Evolutionary conservation across 2,888 invertebrate species (phyloP).

Genomic region (Caenorhabditis imperialis): DNA sequence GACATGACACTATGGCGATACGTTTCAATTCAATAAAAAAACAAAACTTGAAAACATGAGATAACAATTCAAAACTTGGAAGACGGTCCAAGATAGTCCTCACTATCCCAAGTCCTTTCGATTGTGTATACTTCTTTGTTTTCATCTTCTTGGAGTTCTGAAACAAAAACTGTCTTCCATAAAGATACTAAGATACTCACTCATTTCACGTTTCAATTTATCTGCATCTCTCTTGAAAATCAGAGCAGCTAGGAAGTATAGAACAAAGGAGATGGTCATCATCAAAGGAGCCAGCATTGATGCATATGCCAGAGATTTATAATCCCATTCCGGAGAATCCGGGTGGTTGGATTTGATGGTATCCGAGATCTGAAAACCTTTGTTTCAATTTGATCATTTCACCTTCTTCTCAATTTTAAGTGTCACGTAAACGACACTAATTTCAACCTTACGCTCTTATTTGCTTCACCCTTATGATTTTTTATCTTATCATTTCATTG

Average conservation of each 20-base stretch:
- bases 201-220: conserved; percentile 50
- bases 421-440: too few relatives aligned
- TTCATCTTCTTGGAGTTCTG: conserved; percentile 15
- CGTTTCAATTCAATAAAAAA: not conserved
- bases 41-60: conserved; percentile 1
- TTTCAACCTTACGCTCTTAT: not conserved
- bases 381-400: not conserved
- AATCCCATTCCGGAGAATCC: conserved; percentile 49
- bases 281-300: conserved; percentile 51
- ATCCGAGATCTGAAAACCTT: conserved; percentile 69
- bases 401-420: not conserved
- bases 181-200: conserved; percentile 18
- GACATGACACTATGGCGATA: too few relatives aligned
- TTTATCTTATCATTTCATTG: not conserved
- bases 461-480: too few relatives aligned
- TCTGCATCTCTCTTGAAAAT: conserved; percentile 51
- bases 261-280: conserved; percentile 38
- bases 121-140: conserved; percentile 26
- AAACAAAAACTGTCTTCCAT: not conserved
- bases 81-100: conserved; percentile 7
- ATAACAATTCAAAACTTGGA: conserved; percentile 22
- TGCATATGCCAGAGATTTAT: conserved; percentile 45
- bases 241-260: conserved; percentile 56
- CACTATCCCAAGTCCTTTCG: conserved; percentile 17
- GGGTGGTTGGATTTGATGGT: conserved; percentile 52